Evolutionary conservation across 2,113 vertebrate genomes (phyloP), one percentile per base, ranked within the genome.

Genomic region (Miniopterus natalensis): DNA sequence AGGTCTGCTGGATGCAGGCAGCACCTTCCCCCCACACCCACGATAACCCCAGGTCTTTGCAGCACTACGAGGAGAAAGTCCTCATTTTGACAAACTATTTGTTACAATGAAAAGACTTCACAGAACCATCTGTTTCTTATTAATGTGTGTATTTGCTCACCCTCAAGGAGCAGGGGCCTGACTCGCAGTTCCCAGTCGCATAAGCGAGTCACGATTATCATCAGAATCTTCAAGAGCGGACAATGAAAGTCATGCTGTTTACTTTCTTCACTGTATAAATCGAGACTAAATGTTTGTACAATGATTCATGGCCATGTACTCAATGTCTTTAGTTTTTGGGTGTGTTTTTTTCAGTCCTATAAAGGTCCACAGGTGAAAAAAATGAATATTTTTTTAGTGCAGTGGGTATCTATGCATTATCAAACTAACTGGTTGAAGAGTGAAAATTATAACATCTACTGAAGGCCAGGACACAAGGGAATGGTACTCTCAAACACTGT

Each of bases 61-160:
- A 8, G 40, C 36, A 25, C 79, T 63, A 42, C 57, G 73, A 90
- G 85, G 71, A 87, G 92, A 97, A 97, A 97, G 97, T 97, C 86
- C 45, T 88, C 87, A 90, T 93, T 83, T 77, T 93, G 97, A 96
- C 95, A 96, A 93, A 1, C 0, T 97, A 92, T 97, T 98, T 98
- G 89, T 96, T 98, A 98, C 70, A 80, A 94, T 95, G 96, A 97
- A 93, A 94, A 95, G 95, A 79, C 97, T 97, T 90, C 23, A 36
- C 74, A 36, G 71, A 36, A n/a, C 94, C 96, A 94, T 96, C 87
- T 98, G 97, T 96, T 98, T 98, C 96, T 97, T 68, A 88, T 96
- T 93, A 94, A 49, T 29, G 77, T 84, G 61, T 94, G 96, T 98
- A 80, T 98, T 98, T 98, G 61, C 89, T 96, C 96, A 95, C 95